phyloP scores from a whole-genome alignment of 1,140 invertebrate species.

The Trichogramma pretiosum region DNA sequence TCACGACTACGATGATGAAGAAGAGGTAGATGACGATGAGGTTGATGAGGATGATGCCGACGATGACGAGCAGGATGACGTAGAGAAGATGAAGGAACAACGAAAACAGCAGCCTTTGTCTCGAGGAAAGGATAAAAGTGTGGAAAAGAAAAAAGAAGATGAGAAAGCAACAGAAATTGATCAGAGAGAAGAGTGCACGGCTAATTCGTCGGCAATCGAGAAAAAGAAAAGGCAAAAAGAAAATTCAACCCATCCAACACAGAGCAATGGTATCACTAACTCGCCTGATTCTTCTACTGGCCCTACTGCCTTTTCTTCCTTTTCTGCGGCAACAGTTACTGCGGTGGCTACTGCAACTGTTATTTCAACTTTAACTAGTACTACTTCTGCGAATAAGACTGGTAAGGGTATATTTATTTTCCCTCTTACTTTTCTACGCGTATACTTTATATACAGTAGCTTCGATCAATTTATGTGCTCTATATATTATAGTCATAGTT shows the following conservation, averaged over 20 bases:
- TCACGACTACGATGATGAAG: constrained; percentile 3
- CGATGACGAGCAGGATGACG: constrained; percentile 18
- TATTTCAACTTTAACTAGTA: not conserved
- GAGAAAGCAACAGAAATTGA: not conserved
- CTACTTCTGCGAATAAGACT: not conserved
- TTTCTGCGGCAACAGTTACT: too few species aligned
- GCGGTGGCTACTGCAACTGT: too few species aligned
- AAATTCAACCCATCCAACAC: too few species aligned
- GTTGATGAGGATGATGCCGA: constrained; percentile 3
- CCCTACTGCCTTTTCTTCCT: too few species aligned
- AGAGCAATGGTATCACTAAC: too few species aligned
- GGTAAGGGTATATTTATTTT: not conserved
- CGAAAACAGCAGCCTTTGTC: too few species aligned
- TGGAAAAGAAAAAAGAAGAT: constrained; percentile 53
- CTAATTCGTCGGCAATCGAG: not conserved
- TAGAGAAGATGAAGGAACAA: constrained; percentile 33
- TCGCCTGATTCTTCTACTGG: too few species aligned
- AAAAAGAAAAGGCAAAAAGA: constrained; percentile 1
- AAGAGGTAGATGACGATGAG: not conserved
- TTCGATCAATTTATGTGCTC: too few species aligned
- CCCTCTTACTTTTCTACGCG: too few species aligned
- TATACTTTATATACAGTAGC: too few species aligned
- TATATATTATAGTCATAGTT: too few species aligned
- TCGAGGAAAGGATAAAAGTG: constrained; percentile 46
- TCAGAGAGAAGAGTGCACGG: too few species aligned